Evolutionary conservation across 2,113 vertebrate genomes (phyloP).

Genomic region (Scortum barcoo): DNA sequence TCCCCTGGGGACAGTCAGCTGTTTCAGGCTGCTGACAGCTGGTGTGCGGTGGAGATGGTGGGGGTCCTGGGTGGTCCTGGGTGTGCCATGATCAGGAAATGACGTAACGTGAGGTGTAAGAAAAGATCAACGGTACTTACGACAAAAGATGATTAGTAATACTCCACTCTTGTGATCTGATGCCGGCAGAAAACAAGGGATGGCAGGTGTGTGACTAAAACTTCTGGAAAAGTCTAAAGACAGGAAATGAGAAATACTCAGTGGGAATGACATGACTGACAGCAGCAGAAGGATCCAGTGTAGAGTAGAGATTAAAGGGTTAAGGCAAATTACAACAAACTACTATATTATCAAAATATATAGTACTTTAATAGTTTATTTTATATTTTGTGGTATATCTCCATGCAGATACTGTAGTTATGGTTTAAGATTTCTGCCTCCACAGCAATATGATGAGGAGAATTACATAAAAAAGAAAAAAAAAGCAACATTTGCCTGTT

Average conservation of each 20-base stretch:
- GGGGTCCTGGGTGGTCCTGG: neutral
- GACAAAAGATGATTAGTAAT: neutral
- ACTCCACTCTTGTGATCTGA: neutral
- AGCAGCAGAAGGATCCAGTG: neutral
- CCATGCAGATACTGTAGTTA: neutral
- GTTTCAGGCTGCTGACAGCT: constrained; percentile 49
- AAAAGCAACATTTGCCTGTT: neutral
- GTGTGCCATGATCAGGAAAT: constrained; percentile 24
- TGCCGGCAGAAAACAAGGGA: neutral
- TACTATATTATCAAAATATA: too few species aligned
- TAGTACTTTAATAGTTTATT: too few species aligned
- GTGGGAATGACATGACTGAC: neutral
- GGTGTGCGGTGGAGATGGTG: neutral
- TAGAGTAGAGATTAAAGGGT: neutral
- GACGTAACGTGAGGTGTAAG: neutral
- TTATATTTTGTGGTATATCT: too few species aligned
- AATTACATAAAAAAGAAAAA: too few species aligned
- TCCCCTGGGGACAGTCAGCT: constrained; percentile 61
- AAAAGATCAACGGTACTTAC: neutral
- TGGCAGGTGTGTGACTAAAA: neutral
- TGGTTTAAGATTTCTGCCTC: neutral
- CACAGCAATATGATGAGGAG: too few species aligned
- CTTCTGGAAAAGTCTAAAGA: neutral
- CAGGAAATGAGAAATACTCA: neutral
- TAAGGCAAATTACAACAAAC: neutral